Base-by-base conservation (phyloP, 2,888 invertebrate species). In the Drosophila bunnanda region DNA sequence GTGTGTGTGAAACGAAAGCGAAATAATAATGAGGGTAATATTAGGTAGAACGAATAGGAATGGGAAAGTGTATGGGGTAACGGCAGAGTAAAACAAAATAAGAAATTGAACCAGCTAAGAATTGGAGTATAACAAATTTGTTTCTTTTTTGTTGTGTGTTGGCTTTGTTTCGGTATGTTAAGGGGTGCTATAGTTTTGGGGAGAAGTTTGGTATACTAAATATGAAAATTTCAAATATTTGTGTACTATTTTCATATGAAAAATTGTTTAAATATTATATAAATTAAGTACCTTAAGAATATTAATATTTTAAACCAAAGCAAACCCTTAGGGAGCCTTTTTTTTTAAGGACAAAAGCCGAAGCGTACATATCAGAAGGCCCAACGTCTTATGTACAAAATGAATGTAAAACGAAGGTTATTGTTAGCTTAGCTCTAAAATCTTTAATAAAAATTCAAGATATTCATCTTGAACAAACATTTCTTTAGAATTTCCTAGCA, bases 11-110 rank as follows among this genome's bases (percentile, higher is more conserved):
- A 85, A 78, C 80, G 80, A 79, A 82, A 80, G 78, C 76, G 71
- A 85, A 79, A 84, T 81, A 86, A 86, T 84, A 84, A 84, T 84
- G 79, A 84, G 83, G 83, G 75, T 83, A 84, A 78, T 83, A 84
- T 83, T 76, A 72, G 81, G 74, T 41, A 17, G 36, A n/a, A 13
- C 2, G 25, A 4, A 25, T 25, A 25, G 73, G 34, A 12, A 10
- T 20, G 28, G 38, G 20, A 28, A 15, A 12, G 50, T 25, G 25
- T 25, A 25, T 25, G 20, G 48, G 34, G 34, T 32, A 36, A 39
- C 38, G 17, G 12, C 10, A 22, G 17, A 53, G 36, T 30, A 28
- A 39, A 68, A 64, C 60, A 65, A 65, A 64, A 46, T 58, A 58
- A 57, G 59, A 57, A 75, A 69, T 56, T 60, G 53, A 57, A 53